These are phyloP conservation scores for Rhinella marina DNA, from an alignment of 2,797 vertebrate species.

Conservation along the genomic window DNA sequence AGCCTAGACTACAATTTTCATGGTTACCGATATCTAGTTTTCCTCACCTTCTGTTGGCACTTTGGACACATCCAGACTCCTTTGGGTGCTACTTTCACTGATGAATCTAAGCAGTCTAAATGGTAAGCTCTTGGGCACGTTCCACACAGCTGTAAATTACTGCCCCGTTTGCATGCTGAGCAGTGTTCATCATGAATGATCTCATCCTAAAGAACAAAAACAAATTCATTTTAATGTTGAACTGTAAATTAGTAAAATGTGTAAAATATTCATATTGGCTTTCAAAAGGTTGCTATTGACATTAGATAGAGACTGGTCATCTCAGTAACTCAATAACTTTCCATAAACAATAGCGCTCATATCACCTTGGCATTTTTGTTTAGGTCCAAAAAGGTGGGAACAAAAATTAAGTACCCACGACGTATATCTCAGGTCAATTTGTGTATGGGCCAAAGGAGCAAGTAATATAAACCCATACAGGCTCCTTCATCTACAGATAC, in stretches of 20 bases:
- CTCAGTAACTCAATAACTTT: background rate
- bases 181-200: constrained; percentile 87
- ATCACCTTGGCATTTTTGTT: background rate
- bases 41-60: constrained; percentile 93
- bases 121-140: constrained; percentile 91
- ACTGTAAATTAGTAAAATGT: background rate
- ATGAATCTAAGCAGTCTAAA: constrained; percentile 89
- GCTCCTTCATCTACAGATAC: background rate
- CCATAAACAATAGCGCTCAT: background rate
- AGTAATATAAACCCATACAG: background rate
- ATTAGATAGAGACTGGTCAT: background rate
- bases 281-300: background rate
- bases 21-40: background rate
- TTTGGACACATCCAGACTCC: constrained; percentile 94
- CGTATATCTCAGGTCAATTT: background rate
- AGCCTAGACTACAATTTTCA: background rate
- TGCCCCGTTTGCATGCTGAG: constrained; percentile 83
- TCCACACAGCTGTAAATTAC: constrained; percentile 87
- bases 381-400: background rate
- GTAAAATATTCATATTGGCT: background rate
- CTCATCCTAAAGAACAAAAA: constrained; percentile 78
- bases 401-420: background rate
- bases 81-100: constrained; percentile 83
- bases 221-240: background rate
- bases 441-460: background rate